Conservation (phyloP, 1,140 invertebrate genomes). For the Helicoverpa zea region DNA sequence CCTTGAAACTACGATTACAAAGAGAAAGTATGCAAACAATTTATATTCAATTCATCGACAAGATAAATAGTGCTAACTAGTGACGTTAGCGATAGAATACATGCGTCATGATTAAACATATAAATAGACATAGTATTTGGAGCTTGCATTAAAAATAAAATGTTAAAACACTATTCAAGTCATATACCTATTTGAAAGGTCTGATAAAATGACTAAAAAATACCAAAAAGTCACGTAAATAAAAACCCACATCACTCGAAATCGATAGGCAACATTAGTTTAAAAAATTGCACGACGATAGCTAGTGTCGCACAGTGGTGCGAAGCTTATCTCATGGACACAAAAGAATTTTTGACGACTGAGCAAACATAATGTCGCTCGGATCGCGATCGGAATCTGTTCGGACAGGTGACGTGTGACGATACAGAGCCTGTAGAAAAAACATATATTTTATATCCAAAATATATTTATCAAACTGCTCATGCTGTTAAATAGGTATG, state of each 20-base stretch:
- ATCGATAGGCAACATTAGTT: slow-evolving; percentile 49
- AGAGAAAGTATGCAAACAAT: slow-evolving; percentile 6
- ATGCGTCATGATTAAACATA: too few relatives aligned
- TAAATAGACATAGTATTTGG: too few relatives aligned
- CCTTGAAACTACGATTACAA: neutral
- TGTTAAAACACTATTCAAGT: too few relatives aligned
- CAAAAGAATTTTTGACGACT: slow-evolving; percentile 77
- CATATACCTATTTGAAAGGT: too few relatives aligned
- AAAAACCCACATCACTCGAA: neutral
- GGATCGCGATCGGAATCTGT: slow-evolving; percentile 61
- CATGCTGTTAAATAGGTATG: neutral
- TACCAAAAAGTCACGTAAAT: neutral
- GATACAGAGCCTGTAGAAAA: slow-evolving; percentile 55
- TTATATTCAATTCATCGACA: neutral
- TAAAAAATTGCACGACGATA: slow-evolving; percentile 53
- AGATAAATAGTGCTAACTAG: neutral
- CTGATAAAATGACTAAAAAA: slow-evolving; percentile 6
- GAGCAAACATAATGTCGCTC: slow-evolving; percentile 67
- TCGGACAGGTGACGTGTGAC: slow-evolving; percentile 69
- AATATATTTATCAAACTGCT: slow-evolving; percentile 11
- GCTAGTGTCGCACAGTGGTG: slow-evolving; percentile 53
- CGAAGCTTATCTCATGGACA: slow-evolving; percentile 63
- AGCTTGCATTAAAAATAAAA: too few relatives aligned
- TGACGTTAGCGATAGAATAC: too few relatives aligned
- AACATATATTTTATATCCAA: slow-evolving; percentile 38